A percentile compares a stretch with the other conserved stretches of the same genome.
Evolutionary conservation across 2,797 vertebrate species (phyloP).

Genomic region (Danio albolineatus): DNA sequence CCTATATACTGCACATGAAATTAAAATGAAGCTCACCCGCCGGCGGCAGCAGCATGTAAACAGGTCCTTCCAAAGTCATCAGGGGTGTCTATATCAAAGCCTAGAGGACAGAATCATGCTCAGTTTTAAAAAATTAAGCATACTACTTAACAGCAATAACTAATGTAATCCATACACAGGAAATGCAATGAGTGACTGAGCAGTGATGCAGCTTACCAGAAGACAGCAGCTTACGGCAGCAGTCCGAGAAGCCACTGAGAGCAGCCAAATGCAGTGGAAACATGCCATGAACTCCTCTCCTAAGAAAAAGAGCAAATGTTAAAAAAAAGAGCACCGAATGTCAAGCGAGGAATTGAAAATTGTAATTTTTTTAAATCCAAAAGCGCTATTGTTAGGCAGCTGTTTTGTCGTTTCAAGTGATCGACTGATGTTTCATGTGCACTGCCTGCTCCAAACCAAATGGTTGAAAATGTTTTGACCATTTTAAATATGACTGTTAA

Average conservation of each 20-base stretch:
- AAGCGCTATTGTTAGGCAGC: no score
- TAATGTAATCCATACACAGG: background rate
- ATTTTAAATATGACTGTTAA: no score
- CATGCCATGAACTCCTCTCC: constrained; percentile 97
- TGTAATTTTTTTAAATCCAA: no score
- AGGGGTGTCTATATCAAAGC: constrained; percentile 95
- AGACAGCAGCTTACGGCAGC: constrained; percentile 96
- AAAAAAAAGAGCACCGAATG: background rate
- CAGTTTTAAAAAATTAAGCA: background rate
- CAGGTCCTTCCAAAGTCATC: constrained; percentile 99
- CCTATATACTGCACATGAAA: no score
- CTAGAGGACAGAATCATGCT: constrained; percentile 68
- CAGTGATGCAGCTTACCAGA: constrained; percentile 80
- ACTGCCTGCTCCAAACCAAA: no score
- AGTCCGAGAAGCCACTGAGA: constrained; percentile 98
- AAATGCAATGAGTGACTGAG: background rate
- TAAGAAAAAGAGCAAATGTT: constrained; percentile 63
- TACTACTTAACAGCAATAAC: background rate
- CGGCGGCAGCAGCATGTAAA: constrained; percentile 98
- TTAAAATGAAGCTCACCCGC: constrained; percentile 84
- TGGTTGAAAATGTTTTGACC: no score
- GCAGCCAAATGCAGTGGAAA: constrained; percentile 99
- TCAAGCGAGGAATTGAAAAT: no score
- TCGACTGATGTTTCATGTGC: no score
- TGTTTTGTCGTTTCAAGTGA: no score